Conservation (phyloP, 2,113 vertebrate species). For the Epinephelus moara region DNA sequence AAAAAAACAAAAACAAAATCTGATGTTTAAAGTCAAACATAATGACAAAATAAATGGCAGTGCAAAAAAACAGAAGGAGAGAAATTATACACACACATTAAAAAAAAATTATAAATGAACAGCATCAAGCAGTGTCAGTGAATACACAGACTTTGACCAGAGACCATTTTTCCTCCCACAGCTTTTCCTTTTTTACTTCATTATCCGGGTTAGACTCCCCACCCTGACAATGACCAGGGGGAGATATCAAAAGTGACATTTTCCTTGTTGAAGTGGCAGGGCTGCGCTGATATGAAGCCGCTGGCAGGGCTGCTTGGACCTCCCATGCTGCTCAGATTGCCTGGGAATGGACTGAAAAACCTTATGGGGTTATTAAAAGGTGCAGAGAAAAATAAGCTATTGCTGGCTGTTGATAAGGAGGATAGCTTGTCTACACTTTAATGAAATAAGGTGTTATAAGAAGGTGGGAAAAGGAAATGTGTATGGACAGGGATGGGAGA, state of each 20-base stretch:
- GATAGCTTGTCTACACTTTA: conserved; percentile 15
- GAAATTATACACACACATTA: conserved; percentile 17
- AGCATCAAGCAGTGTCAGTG: conserved; percentile 4
- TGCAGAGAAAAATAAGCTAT: conserved; percentile 47
- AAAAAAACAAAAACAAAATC: background rate
- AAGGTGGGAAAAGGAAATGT: conserved; percentile 45
- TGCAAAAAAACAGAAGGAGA: conserved; percentile 16
- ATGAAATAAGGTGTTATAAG: conserved; percentile 51
- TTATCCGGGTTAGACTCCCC: conserved; percentile 70
- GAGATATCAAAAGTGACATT: conserved; percentile 77
- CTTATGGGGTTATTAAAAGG: conserved; percentile 61
- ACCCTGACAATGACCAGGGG: conserved; percentile 65
- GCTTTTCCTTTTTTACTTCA: conserved; percentile 68
- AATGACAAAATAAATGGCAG: conserved; percentile 12
- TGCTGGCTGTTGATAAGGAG: conserved; percentile 53
- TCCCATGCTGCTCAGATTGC: conserved; percentile 68
- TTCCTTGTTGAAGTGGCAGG: conserved; percentile 65
- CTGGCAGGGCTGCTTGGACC: conserved; percentile 59
- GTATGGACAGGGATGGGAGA: conserved; percentile 1
- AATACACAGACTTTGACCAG: conserved; percentile 31
- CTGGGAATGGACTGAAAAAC: conserved; percentile 58
- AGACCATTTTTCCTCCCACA: conserved; percentile 58
- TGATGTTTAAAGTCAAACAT: conserved; percentile 17
- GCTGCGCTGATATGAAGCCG: conserved; percentile 68
- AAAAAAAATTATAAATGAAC: conserved; percentile 36